Evolutionary conservation across 2,888 invertebrate species (phyloP).

Genomic region (Acanthosepion pharaonis): DNA sequence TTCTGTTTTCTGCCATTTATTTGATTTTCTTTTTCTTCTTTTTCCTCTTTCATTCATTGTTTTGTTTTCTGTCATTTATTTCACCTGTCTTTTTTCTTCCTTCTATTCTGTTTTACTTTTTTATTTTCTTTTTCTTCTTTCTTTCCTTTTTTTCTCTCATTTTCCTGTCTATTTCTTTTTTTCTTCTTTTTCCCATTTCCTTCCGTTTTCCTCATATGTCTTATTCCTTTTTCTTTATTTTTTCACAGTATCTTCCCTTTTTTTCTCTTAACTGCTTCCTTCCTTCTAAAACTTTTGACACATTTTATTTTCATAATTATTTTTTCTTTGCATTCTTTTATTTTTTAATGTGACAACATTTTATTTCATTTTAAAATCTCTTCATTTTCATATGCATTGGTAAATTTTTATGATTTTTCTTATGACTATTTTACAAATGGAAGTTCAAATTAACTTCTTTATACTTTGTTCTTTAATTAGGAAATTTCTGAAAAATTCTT

Average conservation of each 20-base stretch:
- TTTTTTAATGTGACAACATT: not conserved
- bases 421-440: not conserved
- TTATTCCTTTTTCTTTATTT: not conserved
- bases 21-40: not conserved
- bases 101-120: not conserved
- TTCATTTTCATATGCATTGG: not conserved
- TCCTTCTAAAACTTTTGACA: not conserved
- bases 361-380: not conserved
- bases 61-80: not conserved
- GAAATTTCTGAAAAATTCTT: not conserved
- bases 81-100: not conserved
- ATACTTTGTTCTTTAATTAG: not conserved
- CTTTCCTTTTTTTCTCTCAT: not conserved
- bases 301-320: not conserved
- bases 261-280: not conserved
- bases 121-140: not conserved
- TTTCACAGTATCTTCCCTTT: not conserved
- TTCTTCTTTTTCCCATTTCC: not conserved
- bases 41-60: not conserved
- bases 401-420: not conserved
- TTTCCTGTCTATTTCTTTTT: not conserved
- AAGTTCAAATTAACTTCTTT: not conserved
- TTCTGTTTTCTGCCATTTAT: not conserved
- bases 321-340: not conserved
- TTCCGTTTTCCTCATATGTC: not conserved